Base-by-base conservation (phyloP, 2,113 vertebrate genomes). In the Anolis sagrei region DNA sequence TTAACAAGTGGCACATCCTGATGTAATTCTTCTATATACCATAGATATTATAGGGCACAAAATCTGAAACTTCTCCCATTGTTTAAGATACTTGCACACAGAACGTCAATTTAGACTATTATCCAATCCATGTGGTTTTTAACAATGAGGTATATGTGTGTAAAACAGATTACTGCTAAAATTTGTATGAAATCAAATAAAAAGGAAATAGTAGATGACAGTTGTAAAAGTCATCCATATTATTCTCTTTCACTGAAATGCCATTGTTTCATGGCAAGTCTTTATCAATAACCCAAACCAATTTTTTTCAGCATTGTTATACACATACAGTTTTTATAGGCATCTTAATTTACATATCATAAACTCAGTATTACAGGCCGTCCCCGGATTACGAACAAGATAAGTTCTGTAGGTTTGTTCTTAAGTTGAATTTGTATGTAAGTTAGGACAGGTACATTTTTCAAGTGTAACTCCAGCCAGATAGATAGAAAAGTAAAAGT, bases 1-100 rank as follows among this genome's bases (percentile, higher is more conserved):
- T 83, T 92, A 89, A 61, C 61, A 49, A n/a, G 18, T 0, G 0
- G 8, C 69, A 29, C 79, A 72, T 91, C 81, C 82, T 89, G 44
- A 0, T 0, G 84, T 88, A 89, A 76, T 76, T 89, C 49, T 86
- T 90, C 81, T 88, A 83, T 92, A 95, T 92, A 85, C 75, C n/a
- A n/a, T n/a, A n/a, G n/a, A 75, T 85, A 79, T 19, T 85, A 70
- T n/a, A 25, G 85, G 76, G 70, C 73, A 70, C 29, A 51, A 2
- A 44, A 27, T 18, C 44, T 79, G 23, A 44, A 25, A 44, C 11
- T 19, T 5, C 72, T 23, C 10, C 7, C 25, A 29, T 72, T 82
- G 54, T 70, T 58, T 34, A 81, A 90, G 92, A 48, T 29, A 21
- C 84, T 34, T 68, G 25, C 64, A 68, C 1, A 27, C 10, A 68